These are phyloP conservation scores for Epizoanthus rinbou DNA, from an alignment of 92 coral and sea anemone genomes.

Conservation along the genomic window DNA sequence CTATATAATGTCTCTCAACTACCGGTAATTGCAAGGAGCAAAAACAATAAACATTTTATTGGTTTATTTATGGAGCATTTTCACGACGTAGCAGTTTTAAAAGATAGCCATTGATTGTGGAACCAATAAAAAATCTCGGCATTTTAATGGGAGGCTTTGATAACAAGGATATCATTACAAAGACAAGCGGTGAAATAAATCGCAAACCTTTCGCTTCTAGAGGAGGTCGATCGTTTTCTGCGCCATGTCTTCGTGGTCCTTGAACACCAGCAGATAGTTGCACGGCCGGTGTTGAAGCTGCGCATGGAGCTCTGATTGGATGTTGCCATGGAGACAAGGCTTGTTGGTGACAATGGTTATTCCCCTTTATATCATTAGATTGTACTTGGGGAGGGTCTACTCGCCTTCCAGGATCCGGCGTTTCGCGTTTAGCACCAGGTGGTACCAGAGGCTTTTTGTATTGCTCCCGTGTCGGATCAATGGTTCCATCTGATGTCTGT, in stretches of 20 bases:
- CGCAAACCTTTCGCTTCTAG: conserved; percentile 4
- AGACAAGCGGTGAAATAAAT: too few species aligned
- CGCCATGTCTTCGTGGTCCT: neutral
- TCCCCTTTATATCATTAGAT: neutral
- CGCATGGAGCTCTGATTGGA: conserved; percentile 31
- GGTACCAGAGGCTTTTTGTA: conserved; percentile 14
- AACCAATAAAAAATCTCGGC: too few species aligned
- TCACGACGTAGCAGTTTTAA: too few species aligned
- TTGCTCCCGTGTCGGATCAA: neutral
- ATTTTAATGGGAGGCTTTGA: too few species aligned
- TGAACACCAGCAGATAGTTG: neutral
- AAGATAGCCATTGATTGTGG: too few species aligned
- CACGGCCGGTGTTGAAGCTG: conserved; percentile 27
- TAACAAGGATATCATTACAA: too few species aligned
- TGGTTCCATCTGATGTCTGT: neutral
- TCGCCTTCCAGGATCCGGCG: neutral
- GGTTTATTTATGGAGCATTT: too few species aligned
- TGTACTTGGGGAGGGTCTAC: neutral
- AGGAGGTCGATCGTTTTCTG: neutral
- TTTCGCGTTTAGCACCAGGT: neutral
- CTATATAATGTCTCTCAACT: too few species aligned
- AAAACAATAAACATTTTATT: too few species aligned
- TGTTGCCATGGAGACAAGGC: conserved; percentile 25
- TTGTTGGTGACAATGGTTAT: neutral
- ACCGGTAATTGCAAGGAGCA: too few species aligned